Base-by-base conservation (phyloP, 2,888 invertebrate genomes). In the Matsumyia berberina region DNA sequence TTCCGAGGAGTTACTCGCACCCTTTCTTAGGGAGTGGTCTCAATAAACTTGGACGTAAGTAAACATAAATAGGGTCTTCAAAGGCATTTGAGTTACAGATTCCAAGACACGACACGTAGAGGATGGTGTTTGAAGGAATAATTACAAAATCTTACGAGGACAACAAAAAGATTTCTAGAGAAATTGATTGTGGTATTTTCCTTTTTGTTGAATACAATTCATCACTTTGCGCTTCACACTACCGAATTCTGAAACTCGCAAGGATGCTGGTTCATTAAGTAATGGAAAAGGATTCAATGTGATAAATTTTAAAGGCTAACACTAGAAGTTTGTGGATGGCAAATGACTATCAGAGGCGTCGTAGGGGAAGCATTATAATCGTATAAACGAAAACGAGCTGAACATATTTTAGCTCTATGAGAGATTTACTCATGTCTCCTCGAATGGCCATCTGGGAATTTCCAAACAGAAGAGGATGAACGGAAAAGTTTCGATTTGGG, bases 1-100 rank as follows among this genome's bases (percentile, higher is more conserved):
- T 39, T 60, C 9, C 42, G 44, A 53, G 60, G 60, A 69, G 53
- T 33, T 69, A 49, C n/a, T 51, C 19, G 9, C 57, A 42, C 17
- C n/a, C n/a, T 31, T 49, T 49, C 11, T 5, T 17, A 46, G 17
- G 49, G 33, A 51, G 11, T 66, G n/a, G 2, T 39, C 19, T 12
- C 9, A 19, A 37, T 6, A 2, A 15, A 29, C 9, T 46, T 8
- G 8, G 15, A 15, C 11, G 31, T 31, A 6, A 29, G 66, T 12
- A 51, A 66, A 37, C 15, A 37, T 12, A 19, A 66, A 8, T 19
- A 17, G 2, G 9, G 24, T 24, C 24, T 17, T 35, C 12, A 24
- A 31, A 49, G 37, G 24, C 11, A 51, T 49, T 37, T 24, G 11
- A 29, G 19, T 12, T 49, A 49, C 1, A 35, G n/a, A 29, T 37